A percentile compares a stretch with the other conserved stretches of the same genome.
phyloP scores from a whole-genome alignment of 1,140 invertebrate species.

The Scylla paramamosain region DNA sequence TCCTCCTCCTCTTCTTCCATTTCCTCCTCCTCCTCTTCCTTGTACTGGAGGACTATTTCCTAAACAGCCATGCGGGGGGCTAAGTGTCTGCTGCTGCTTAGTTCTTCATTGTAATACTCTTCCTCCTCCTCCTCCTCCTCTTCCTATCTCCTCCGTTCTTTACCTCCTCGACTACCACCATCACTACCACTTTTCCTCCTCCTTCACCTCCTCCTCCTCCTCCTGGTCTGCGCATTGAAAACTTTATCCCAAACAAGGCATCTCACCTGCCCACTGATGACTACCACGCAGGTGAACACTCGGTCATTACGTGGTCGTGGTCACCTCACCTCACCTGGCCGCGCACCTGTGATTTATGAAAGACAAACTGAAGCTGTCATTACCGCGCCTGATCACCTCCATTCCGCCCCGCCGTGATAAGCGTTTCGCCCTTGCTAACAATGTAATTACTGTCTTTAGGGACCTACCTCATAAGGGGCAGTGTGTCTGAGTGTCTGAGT shows the following conservation, averaged over 20 bases:
- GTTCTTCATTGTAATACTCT: too few relatives aligned
- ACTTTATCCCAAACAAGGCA: constrained; percentile 6
- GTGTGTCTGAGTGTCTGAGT: constrained; percentile 7
- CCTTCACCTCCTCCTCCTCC: not conserved
- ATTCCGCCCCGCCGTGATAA: not conserved
- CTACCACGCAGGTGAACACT: not conserved
- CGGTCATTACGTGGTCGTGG: not conserved
- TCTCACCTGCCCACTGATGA: not conserved
- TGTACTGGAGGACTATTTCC: not conserved
- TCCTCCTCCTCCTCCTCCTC: not conserved
- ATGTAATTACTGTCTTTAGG: not conserved
- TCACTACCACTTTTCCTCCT: not conserved
- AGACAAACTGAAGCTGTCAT: not conserved
- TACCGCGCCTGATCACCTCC: not conserved
- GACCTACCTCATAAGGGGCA: not conserved
- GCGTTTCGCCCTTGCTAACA: not conserved
- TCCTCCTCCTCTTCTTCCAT: not conserved
- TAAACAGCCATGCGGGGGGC: too few relatives aligned
- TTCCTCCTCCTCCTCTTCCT: not conserved
- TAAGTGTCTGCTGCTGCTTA: too few relatives aligned
- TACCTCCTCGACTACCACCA: not conserved
- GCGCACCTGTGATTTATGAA: not conserved
- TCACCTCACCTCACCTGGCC: not conserved
- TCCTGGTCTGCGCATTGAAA: not conserved
- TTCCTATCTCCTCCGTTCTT: not conserved